Base-by-base conservation (phyloP, 2,797 vertebrate species). In the Halcyon chelicuti region DNA sequence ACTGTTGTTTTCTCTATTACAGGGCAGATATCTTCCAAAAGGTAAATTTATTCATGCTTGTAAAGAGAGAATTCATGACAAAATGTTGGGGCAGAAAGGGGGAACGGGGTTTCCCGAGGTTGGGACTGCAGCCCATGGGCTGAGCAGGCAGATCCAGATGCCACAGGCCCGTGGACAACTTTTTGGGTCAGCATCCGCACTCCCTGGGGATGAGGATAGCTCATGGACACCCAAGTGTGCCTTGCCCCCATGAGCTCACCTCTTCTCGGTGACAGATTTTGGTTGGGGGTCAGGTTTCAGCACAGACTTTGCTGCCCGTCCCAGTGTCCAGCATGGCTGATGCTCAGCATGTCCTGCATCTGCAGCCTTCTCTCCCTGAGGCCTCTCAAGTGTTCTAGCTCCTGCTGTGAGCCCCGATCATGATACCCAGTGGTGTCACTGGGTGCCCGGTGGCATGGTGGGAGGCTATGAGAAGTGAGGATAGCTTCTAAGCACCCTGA, bases 281-380 rank as follows among this genome's bases (percentile, higher is more conserved):
- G 58, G 23, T 58, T 60, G 31, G 10, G n/a, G 8, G 1, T 65
- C 15, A 39, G 25, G 16, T 75, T 65, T 60, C 29, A 51, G 28
- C 65, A 33, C 46, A 66, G 40, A 15, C 46, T 88, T 79, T 55
- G 73, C 21, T 55, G 35, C 31, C 54, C 1, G 0, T 40, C 33
- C 29, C 35, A 29, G 26, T 19, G 42, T 29, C 47, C 7, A 1
- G 26, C 3, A 0, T 19, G 42, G 42, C 49, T 44, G 70, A 39
- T 55, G 28, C n/a, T 13, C 26, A 28, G 35, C 1, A 0, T 52
- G n/a, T 58, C 42, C 1, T 0, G 9, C 0, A 2, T 57, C 65
- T 61, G 29, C 31, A 60, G 39, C 62, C 10, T 65, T 5, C 46
- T 72, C 51, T 63, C n/a, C 61, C 15, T 2, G 2, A 4, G 51